These are phyloP conservation scores for Varanus komodoensis DNA, from an alignment of 2,113 vertebrate species.

Conservation along the genomic window DNA sequence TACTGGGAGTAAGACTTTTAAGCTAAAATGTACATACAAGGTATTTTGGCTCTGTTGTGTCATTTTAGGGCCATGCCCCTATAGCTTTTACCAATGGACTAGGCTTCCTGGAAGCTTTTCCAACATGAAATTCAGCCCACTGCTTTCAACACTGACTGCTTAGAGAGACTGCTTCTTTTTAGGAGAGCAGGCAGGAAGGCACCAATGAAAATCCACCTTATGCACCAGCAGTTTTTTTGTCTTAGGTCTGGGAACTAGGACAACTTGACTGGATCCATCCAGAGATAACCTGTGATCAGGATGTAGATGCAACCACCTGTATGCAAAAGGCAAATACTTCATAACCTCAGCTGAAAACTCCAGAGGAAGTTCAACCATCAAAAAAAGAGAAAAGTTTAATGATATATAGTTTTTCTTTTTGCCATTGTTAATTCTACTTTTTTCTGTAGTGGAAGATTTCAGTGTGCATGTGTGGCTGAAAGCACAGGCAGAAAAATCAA, in stretches of 20 bases:
- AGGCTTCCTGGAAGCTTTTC: no score
- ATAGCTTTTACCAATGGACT: no score
- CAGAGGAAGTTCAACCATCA: not conserved
- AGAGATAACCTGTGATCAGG: constrained; percentile 43
- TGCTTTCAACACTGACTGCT: no score
- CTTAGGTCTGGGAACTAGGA: constrained; percentile 26
- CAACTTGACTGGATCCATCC: constrained; percentile 36
- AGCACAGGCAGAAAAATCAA: not conserved
- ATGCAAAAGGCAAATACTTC: not conserved
- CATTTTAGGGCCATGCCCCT: no score
- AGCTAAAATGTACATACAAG: no score
- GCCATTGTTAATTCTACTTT: not conserved
- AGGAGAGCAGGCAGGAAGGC: constrained; percentile 26
- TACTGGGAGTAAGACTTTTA: no score
- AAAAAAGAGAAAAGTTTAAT: not conserved
- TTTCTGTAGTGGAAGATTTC: constrained; percentile 10
- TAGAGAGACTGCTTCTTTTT: not conserved
- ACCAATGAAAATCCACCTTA: constrained; percentile 20
- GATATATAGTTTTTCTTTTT: not conserved
- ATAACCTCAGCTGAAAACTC: not conserved
- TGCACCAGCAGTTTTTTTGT: constrained; percentile 35
- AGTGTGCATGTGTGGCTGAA: not conserved
- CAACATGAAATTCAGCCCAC: no score
- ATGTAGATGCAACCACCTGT: not conserved
- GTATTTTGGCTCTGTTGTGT: no score